Conservation (phyloP, 1,140 invertebrate species). For the Linepithema humile region DNA sequence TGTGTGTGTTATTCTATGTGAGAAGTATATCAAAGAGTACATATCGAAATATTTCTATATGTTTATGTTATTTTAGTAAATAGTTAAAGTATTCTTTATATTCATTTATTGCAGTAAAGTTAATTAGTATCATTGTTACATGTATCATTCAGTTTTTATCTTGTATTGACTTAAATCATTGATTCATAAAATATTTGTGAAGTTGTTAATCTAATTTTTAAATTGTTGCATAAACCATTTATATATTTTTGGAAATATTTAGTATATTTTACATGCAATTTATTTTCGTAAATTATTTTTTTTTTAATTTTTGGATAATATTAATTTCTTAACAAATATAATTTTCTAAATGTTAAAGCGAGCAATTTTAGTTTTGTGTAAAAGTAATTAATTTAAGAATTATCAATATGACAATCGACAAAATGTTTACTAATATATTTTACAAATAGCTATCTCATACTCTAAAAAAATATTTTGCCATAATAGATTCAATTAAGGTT, state of each 20-base stretch:
- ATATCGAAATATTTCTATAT: slow-evolving; percentile 14
- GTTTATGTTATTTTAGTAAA: slow-evolving; percentile 30
- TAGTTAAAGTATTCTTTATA: slow-evolving; percentile 29
- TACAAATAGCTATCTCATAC: background rate
- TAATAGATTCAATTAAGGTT: slow-evolving; percentile 43
- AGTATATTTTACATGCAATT: slow-evolving; percentile 2
- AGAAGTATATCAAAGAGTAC: slow-evolving; percentile 52
- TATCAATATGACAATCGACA: no score
- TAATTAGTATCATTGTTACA: slow-evolving; percentile 33
- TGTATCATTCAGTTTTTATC: background rate
- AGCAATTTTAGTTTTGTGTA: background rate
- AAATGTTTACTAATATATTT: slow-evolving; percentile 18
- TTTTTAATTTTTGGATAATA: background rate
- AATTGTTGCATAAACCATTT: background rate
- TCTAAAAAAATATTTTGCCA: slow-evolving; percentile 38
- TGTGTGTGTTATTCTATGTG: background rate
- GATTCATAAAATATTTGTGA: slow-evolving; percentile 29
- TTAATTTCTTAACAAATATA: background rate
- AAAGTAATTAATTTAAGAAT: slow-evolving; percentile 7
- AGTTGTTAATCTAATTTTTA: background rate
- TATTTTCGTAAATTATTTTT: background rate
- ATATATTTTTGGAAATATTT: slow-evolving; percentile 16
- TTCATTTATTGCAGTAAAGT: slow-evolving; percentile 15
- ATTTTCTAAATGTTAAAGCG: background rate
- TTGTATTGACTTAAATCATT: background rate